Evolutionary conservation across 2,888 invertebrate species (phyloP).

Genomic region (Stenotaenia linearis): DNA sequence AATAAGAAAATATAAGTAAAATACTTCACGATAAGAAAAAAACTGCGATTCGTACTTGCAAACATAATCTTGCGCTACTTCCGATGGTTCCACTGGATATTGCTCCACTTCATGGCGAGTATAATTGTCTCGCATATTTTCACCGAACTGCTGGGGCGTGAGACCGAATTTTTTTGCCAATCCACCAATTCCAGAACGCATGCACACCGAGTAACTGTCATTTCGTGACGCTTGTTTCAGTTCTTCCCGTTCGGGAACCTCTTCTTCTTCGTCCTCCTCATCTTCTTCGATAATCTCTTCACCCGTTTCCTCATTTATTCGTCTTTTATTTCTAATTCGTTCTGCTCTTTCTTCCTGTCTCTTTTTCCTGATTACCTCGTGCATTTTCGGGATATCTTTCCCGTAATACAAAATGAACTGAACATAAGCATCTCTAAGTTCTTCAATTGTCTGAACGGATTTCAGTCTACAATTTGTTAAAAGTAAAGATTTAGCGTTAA

Average conservation of each 20-base stretch:
- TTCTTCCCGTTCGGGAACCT: conserved; percentile 57
- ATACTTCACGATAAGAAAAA: conserved; percentile 26
- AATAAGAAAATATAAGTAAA: conserved; percentile 29
- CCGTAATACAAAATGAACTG: conserved; percentile 92
- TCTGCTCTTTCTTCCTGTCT: conserved; percentile 54
- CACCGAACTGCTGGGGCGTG: conserved; percentile 88
- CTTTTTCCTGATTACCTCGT: conserved; percentile 62
- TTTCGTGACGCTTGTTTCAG: conserved; percentile 75
- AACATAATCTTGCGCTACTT: conserved; percentile 70
- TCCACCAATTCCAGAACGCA: conserved; percentile 71
- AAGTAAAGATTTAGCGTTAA: no score
- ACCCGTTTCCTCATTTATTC: conserved; percentile 46
- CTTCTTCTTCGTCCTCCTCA: conserved; percentile 43
- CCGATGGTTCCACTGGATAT: conserved; percentile 73
- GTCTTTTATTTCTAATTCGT: conserved; percentile 49
- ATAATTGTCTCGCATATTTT: conserved; percentile 92
- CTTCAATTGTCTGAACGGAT: conserved; percentile 76
- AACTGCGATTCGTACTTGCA: conserved; percentile 43
- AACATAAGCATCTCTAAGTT: conserved; percentile 84
- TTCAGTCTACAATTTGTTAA: no score
- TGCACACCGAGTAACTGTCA: conserved; percentile 82
- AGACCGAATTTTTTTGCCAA: conserved; percentile 88
- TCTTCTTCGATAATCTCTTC: conserved; percentile 38
- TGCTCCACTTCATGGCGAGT: conserved; percentile 93
- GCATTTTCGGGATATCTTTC: conserved; percentile 74